These are phyloP conservation scores for Macrotis lagotis DNA, from an alignment of 2,113 vertebrate genomes.

Conservation along the genomic window DNA sequence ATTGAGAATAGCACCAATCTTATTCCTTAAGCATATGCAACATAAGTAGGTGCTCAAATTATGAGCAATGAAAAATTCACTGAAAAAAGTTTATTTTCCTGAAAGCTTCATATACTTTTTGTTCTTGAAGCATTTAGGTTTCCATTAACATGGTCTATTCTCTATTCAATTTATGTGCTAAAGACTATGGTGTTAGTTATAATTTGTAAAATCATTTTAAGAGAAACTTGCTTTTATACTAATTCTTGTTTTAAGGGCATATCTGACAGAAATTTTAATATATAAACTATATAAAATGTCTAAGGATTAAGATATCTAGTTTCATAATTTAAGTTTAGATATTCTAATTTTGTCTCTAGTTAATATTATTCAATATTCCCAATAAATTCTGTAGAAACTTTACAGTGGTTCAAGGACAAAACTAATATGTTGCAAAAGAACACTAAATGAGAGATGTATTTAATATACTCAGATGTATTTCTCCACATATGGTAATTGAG, in stretches of 20 bases:
- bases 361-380: conserved; percentile 4
- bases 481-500: background rate
- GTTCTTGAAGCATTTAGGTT: background rate
- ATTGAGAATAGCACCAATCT: background rate
- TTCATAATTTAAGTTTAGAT: background rate
- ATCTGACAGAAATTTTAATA: background rate
- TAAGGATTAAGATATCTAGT: background rate
- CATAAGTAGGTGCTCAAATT: background rate
- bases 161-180: background rate
- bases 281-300: background rate
- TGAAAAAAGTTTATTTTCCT: background rate
- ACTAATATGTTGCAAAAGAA: conserved; percentile 1
- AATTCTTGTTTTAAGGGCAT: conserved; percentile 14
- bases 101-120: background rate
- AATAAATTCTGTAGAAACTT: background rate
- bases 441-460: conserved; percentile 15
- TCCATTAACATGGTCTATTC: background rate
- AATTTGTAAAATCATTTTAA: background rate
- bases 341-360: background rate
- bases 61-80: background rate
- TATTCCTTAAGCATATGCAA: background rate
- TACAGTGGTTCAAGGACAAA: background rate
- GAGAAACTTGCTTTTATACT: background rate
- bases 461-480: conserved; percentile 46
- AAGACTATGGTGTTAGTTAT: background rate